These are phyloP conservation scores for Cricetomys ansorgei DNA, from an alignment of 2,113 vertebrate genomes.

Conservation along the genomic window DNA sequence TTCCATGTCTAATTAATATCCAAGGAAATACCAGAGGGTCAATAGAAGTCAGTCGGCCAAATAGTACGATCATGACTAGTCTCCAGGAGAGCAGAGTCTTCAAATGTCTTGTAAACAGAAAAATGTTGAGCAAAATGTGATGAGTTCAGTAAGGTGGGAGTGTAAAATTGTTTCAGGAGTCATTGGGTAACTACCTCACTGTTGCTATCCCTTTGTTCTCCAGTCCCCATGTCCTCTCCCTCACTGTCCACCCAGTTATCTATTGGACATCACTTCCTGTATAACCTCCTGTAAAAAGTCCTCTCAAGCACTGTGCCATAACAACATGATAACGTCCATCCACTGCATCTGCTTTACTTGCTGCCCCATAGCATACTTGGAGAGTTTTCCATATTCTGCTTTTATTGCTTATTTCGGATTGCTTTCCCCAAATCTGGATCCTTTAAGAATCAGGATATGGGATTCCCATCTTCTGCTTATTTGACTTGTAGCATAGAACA, in stretches of 20 bases:
- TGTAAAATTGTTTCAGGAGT: background rate
- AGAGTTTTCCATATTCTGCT: background rate
- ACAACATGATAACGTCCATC: rapidly evolving
- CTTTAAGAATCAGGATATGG: background rate
- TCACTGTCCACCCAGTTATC: rapidly evolving
- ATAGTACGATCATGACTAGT: rapidly evolving
- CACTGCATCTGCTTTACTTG: background rate
- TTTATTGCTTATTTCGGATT: background rate
- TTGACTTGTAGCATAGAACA: background rate
- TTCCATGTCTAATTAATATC: background rate
- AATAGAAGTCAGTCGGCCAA: background rate
- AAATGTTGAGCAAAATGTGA: background rate
- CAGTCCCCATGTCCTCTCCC: rapidly evolving
- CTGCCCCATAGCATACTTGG: rapidly evolving
- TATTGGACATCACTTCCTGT: background rate
- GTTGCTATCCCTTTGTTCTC: background rate
- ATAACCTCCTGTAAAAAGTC: background rate
- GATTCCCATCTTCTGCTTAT: background rate
- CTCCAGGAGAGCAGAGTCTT: background rate
- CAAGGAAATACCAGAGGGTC: background rate
- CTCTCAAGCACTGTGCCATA: rapidly evolving
- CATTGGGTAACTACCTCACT: background rate
- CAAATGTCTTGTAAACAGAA: background rate
- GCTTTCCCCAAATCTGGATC: background rate
- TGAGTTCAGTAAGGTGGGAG: background rate